Conservation (phyloP, 2,113 vertebrate species). For the Channa maculata region DNA sequence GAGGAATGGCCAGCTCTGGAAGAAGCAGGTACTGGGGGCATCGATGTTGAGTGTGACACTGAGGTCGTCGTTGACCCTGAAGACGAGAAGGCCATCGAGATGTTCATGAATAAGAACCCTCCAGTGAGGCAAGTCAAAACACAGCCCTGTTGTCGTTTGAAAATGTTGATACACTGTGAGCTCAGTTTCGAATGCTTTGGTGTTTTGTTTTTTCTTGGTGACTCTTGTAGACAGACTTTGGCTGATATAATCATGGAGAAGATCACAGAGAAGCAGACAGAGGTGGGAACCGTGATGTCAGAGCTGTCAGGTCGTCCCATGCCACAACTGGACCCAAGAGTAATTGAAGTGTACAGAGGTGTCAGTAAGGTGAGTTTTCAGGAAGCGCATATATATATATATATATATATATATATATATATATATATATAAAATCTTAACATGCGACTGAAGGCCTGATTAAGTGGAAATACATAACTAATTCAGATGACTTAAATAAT, state of each 20-base stretch:
- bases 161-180: rapidly evolving
- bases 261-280: conserved; percentile 97
- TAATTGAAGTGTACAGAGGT: conserved; percentile 93
- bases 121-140: conserved; percentile 86
- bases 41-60: conserved; percentile 60
- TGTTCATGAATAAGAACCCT: conserved; percentile 97
- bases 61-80: conserved; percentile 87
- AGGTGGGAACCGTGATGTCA: conserved; percentile 92
- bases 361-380: conserved; percentile 87
- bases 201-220: conserved; percentile 21
- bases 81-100: conserved; percentile 93
- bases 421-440: too few species aligned
- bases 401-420: too few species aligned
- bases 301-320: conserved; percentile 89
- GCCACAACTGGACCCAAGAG: conserved; percentile 91
- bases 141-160: not conserved
- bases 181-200: not conserved
- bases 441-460: too few species aligned
- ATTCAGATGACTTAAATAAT: too few species aligned
- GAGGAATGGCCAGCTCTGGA: conserved; percentile 94
- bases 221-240: conserved; percentile 86
- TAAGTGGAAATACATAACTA: too few species aligned
- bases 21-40: conserved; percentile 73
- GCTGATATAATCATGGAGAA: conserved; percentile 98
- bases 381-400: too few species aligned